These are phyloP conservation scores for Agrochola macilenta DNA, from an alignment of 2,888 invertebrate genomes.

Conservation along the genomic window DNA sequence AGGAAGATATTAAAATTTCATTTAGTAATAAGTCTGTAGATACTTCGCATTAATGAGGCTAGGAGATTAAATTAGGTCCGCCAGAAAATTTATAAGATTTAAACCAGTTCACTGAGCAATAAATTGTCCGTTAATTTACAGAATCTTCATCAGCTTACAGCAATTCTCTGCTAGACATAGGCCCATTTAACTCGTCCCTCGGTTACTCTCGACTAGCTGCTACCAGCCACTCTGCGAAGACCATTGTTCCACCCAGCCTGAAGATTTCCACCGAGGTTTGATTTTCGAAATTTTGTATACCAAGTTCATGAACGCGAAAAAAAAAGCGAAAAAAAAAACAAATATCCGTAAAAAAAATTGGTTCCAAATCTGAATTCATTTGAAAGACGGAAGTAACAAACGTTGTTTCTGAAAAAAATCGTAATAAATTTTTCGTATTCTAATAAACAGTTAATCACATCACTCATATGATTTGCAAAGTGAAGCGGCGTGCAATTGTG, in stretches of 20 bases:
- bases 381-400: background rate
- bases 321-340: too few species aligned
- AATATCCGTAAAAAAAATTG: background rate
- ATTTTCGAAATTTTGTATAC: background rate
- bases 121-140: background rate
- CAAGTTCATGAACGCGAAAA: too few species aligned
- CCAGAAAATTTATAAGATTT: background rate
- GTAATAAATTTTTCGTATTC: background rate
- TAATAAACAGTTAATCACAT: conserved; percentile 41
- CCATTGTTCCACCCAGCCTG: background rate
- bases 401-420: background rate
- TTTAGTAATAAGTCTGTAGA: background rate
- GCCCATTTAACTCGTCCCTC: background rate
- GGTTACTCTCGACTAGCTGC: background rate
- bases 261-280: background rate
- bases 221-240: background rate
- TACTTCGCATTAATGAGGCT: background rate
- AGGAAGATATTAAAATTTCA: background rate
- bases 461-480: conserved; percentile 31
- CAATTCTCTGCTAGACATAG: too few species aligned
- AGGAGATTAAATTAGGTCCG: background rate
- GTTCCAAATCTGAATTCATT: background rate
- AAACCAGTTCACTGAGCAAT: background rate
- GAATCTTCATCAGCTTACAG: background rate
- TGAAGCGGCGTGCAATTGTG: conserved; percentile 76